Base-by-base conservation (phyloP, 1,140 invertebrate genomes). In the Hypothenemus hampei region DNA sequence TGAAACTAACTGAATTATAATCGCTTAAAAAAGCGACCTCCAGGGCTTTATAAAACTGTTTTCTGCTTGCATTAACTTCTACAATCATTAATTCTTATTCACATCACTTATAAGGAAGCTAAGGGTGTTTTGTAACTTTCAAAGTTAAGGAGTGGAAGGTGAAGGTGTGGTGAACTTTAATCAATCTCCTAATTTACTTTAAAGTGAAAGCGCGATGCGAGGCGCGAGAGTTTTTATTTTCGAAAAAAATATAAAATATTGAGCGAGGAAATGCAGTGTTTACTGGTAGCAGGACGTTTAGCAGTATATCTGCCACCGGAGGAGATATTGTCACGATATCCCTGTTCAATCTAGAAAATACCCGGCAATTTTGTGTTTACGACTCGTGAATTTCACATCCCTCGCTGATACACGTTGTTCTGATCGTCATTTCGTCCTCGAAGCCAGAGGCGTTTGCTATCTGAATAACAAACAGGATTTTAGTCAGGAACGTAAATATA, bases 281-380 rank as follows among this genome's bases (percentile, higher is more conserved):
- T 37, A 49, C 46, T 39, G 8, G 13, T 11, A 20, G 19, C 31
- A 22, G 15, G 35, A 26, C 36, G 48, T 41, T 51, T 40, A 51
- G 29, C 50, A 53, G 50, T 53, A 53, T 53, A 53, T 53, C 50
- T 23, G 26, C 33, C 18, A 22, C 19, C 18, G 36, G 50, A 35
- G 29, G 37, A 44, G 29, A 44, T 53, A 53, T 53, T 39, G 50
- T 44, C 20, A 33, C 50, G 41, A 53, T 53, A 44, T 53, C 41
- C 31, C 50, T 10, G 37, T 45, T 24, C 50, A 53, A 53, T 53
- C 50, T 44, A 41, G 37, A 16, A 45, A 45, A 53, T 53, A 53
- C 23, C 50, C 24, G 29, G 50, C 50, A 53, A 53, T 53, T 44
- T 53, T 44, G 29, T 53, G 50, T 53, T 53, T 53, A 44, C 41